A percentile compares a stretch with the other conserved stretches of the same genome.
phyloP scores from a whole-genome alignment of 2,888 invertebrate species.

The Uropetala carovei region DNA sequence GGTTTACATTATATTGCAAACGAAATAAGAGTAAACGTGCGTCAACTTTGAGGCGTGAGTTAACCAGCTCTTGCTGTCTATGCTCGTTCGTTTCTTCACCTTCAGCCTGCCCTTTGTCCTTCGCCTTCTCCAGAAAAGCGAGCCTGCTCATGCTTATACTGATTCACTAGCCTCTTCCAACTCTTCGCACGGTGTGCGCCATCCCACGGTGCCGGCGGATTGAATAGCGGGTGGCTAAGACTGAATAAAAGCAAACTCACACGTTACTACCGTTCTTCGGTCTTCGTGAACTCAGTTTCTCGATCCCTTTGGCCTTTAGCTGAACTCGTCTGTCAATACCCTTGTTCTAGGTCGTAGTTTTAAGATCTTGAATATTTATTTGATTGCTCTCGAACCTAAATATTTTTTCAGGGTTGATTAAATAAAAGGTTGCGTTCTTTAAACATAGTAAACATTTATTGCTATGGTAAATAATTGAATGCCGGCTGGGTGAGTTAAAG shows the following conservation, averaged over 20 bases:
- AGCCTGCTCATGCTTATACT: not conserved
- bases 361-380: not conserved
- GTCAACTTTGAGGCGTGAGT: not conserved
- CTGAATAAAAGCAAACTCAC: constrained; percentile 5
- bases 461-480: not conserved
- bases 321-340: constrained; percentile 28
- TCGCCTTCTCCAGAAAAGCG: not conserved
- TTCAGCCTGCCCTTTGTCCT: constrained; percentile 21
- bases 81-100: constrained; percentile 2
- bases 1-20: too few species aligned
- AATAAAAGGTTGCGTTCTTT: not conserved
- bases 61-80: not conserved
- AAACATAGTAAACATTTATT: not conserved
- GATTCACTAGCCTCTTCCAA: constrained; percentile 15
- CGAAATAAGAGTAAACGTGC: too few species aligned
- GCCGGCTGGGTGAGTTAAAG: not conserved
- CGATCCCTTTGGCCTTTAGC: not conserved
- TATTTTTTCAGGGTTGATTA: not conserved
- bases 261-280: constrained; percentile 10
- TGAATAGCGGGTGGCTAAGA: constrained; percentile 19
- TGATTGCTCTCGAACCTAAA: not conserved
- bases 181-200: not conserved
- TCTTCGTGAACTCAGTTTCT: not conserved
- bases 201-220: constrained; percentile 3
- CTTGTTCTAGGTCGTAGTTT: not conserved